phyloP scores from a whole-genome alignment of 1,140 invertebrate species.

The Drosophila bocki region DNA sequence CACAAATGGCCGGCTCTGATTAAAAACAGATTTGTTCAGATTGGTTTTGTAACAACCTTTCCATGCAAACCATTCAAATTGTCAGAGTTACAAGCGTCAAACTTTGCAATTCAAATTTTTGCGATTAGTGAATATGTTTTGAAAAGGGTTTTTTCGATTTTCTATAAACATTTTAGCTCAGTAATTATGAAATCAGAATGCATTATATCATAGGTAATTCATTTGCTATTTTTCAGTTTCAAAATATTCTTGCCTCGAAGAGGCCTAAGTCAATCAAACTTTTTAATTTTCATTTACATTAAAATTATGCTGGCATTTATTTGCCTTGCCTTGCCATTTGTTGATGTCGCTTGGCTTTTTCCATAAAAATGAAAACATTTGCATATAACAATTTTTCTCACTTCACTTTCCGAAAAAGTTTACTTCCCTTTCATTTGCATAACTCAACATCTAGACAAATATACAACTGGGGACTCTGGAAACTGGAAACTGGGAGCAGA shows the following conservation, averaged over 20 bases:
- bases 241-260: neutral
- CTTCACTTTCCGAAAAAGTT: conserved; percentile 37
- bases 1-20: conserved; percentile 37
- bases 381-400: conserved; percentile 46
- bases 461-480: neutral
- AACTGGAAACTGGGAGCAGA: conserved; percentile 16
- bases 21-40: conserved; percentile 55
- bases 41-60: conserved; percentile 28
- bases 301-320: conserved; percentile 55
- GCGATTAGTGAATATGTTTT: neutral
- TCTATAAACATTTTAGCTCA: neutral
- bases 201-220: neutral
- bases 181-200: neutral
- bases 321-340: conserved; percentile 43
- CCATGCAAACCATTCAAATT: conserved; percentile 18
- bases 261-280: conserved; percentile 64
- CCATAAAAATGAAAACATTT: conserved; percentile 39
- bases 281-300: conserved; percentile 79
- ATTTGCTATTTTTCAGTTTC: neutral
- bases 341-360: conserved; percentile 19
- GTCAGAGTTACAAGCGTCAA: neutral
- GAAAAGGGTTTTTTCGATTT: neutral
- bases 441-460: conserved; percentile 61
- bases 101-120: conserved; percentile 21
- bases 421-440: conserved; percentile 60